Evolutionary conservation across 2,797 vertebrate genomes (phyloP), one percentile per base, ranked within the genome.

Genomic region (Clarias platycephalus): DNA sequence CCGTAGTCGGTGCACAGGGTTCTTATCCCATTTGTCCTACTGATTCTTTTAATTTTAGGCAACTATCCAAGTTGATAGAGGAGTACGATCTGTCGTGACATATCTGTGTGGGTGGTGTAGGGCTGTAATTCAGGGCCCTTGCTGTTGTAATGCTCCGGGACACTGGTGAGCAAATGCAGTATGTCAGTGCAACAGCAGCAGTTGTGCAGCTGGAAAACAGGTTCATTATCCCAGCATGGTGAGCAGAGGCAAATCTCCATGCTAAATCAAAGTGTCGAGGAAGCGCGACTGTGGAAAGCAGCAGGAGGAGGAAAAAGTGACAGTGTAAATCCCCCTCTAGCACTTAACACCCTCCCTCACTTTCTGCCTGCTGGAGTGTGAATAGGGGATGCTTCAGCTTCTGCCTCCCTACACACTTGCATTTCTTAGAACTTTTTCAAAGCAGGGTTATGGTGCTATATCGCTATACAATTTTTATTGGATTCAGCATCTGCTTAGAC

Each of bases 251-350:
- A 85, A 71, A 49, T 83, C 82, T 86, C 70, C 62, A 74, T 81
- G 75, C 81, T 81, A 82, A 85, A 86, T 88, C 74, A 84, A 82
- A 77, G 84, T 81, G 84, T 84, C 82, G 67, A 75, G 49, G 82
- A 88, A 72, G 63, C 68, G 55, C 71, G n/a, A 79, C 71, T 49
- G 63, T 31, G 34, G 83, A 87, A 67, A 86, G 82, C 60, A 67
- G 60, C 55, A 74, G 60, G 87, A 82, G 88, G 84, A 71, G 78
- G 67, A 49, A 67, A 85, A 83, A 83, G 80, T 87, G 83, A 85
- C 84, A 86, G 76, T 9, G 76, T 85, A 85, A 89, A 87, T 86
- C 85, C 83, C 84, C 78, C 79, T 79, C 74, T 82, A 37, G 72
- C 68, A 76, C 77, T 80, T 82, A 53, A 76, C 83, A 75, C 70